phyloP scores from a whole-genome alignment of 2,888 invertebrate species.

The Orchesellides sinensis region DNA sequence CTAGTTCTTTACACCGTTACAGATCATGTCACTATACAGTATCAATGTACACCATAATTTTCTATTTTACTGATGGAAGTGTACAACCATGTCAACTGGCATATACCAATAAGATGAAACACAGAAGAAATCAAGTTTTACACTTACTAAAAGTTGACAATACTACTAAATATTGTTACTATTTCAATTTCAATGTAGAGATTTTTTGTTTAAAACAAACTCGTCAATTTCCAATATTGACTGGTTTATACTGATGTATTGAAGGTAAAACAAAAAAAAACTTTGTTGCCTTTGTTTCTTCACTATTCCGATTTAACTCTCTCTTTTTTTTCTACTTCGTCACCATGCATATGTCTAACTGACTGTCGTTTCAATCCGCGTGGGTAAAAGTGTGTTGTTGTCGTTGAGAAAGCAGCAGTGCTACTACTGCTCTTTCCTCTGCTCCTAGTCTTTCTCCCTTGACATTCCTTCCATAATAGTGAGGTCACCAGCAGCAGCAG shows the following conservation, averaged over 20 bases:
- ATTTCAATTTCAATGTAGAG: too few species aligned
- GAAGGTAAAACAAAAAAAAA: slow-evolving; percentile 29
- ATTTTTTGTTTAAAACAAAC: too few species aligned
- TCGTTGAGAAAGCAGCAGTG: slow-evolving; percentile 59
- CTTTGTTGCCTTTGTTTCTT: slow-evolving; percentile 19
- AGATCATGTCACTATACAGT: slow-evolving; percentile 36
- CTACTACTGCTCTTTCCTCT: slow-evolving; percentile 62
- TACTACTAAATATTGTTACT: too few species aligned
- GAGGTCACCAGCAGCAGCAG: slow-evolving; percentile 54
- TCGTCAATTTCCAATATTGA: too few species aligned
- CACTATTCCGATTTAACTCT: neutral
- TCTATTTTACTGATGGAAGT: slow-evolving; percentile 5
- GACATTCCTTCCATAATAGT: slow-evolving; percentile 65
- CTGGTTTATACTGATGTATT: slow-evolving; percentile 23
- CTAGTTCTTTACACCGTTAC: slow-evolving; percentile 37
- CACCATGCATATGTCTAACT: slow-evolving; percentile 22
- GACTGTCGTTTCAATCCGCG: slow-evolving; percentile 41
- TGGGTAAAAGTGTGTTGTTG: slow-evolving; percentile 53
- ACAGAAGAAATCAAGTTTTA: too few species aligned
- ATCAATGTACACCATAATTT: too few species aligned
- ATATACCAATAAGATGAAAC: too few species aligned
- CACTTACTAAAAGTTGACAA: too few species aligned
- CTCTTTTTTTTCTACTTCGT: slow-evolving; percentile 25
- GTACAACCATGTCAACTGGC: neutral
- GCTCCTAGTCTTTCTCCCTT: slow-evolving; percentile 58